Conservation (phyloP, 1,140 invertebrate species). For the Cydia splendana region DNA sequence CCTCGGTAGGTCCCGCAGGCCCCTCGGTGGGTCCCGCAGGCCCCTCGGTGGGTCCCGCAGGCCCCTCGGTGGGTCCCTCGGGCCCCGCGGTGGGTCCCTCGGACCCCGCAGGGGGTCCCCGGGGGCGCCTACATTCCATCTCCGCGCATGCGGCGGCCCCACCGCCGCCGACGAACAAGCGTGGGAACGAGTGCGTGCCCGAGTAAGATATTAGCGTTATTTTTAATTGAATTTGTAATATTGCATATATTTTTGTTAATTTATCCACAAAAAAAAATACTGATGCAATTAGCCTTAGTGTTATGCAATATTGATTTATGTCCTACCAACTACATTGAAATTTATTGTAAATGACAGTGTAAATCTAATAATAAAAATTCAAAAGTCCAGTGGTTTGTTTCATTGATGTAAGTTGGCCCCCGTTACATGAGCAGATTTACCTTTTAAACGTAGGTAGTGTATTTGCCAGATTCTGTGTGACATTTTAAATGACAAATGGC, state of each 20-base stretch:
- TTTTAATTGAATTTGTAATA: slow-evolving; percentile 78
- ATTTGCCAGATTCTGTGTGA: no score
- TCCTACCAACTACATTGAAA: slow-evolving; percentile 79
- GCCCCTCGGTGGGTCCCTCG: neutral
- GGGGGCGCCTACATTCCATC: neutral
- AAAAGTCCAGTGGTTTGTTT: slow-evolving; percentile 66
- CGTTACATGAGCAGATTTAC: neutral
- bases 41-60: neutral
- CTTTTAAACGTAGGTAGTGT: no score
- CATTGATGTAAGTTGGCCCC: slow-evolving; percentile 35
- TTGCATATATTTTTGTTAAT: slow-evolving; percentile 78
- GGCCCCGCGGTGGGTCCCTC: neutral
- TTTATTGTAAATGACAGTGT: slow-evolving; percentile 80
- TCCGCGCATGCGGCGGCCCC: neutral
- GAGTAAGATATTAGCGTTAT: slow-evolving; percentile 80
- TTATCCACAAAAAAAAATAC: slow-evolving; percentile 70
- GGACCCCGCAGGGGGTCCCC: slow-evolving; percentile 38
- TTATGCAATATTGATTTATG: slow-evolving; percentile 80
- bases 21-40: neutral
- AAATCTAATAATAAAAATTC: slow-evolving; percentile 79
- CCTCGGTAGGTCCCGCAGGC: slow-evolving; percentile 31
- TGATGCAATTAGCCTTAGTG: slow-evolving; percentile 79
- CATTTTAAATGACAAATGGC: neutral
- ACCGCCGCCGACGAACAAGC: neutral
- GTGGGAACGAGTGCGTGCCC: slow-evolving; percentile 66